Conservation (phyloP, 2,888 invertebrate species). For the Axea sp. region DNA sequence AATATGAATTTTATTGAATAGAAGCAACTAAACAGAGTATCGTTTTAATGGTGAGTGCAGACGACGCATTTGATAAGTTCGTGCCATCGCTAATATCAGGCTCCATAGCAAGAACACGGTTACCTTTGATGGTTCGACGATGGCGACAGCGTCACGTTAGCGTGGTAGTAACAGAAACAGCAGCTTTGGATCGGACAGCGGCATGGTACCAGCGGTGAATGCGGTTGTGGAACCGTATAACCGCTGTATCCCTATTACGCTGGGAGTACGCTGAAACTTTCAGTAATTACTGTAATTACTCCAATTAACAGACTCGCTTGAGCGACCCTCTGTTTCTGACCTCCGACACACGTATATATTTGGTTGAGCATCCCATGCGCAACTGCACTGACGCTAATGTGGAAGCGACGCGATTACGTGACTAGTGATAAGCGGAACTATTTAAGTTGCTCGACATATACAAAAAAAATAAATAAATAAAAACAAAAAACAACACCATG, state of each 20-base stretch:
- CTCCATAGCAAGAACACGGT: slow-evolving; percentile 63
- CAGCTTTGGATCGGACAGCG: slow-evolving; percentile 53
- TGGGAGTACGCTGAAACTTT: slow-evolving; percentile 76
- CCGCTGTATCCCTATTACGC: slow-evolving; percentile 63
- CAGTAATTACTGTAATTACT: slow-evolving; percentile 80
- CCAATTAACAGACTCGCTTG: slow-evolving; percentile 79
- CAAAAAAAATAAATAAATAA: too few relatives aligned
- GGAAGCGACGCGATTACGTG: slow-evolving; percentile 60
- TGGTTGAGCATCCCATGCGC: slow-evolving; percentile 47
- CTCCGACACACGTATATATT: slow-evolving; percentile 63
- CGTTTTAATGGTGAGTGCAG: too few relatives aligned
- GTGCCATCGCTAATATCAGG: slow-evolving; percentile 73
- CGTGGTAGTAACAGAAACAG: slow-evolving; percentile 59
- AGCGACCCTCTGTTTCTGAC: slow-evolving; percentile 72
- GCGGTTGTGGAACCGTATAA: slow-evolving; percentile 71
- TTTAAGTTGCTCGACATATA: slow-evolving; percentile 49
- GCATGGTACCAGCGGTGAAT: slow-evolving; percentile 65
- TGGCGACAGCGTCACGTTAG: slow-evolving; percentile 31
- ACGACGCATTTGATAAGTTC: slow-evolving; percentile 57
- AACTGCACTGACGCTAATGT: slow-evolving; percentile 47
- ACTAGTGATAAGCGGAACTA: slow-evolving; percentile 59
- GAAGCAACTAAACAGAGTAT: slow-evolving; percentile 11
- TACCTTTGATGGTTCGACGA: slow-evolving; percentile 53
- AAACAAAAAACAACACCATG: too few relatives aligned
- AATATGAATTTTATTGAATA: slow-evolving; percentile 2